These are phyloP conservation scores for Ceyx margarethae DNA, from an alignment of 2,113 vertebrate species.

Conservation along the genomic window DNA sequence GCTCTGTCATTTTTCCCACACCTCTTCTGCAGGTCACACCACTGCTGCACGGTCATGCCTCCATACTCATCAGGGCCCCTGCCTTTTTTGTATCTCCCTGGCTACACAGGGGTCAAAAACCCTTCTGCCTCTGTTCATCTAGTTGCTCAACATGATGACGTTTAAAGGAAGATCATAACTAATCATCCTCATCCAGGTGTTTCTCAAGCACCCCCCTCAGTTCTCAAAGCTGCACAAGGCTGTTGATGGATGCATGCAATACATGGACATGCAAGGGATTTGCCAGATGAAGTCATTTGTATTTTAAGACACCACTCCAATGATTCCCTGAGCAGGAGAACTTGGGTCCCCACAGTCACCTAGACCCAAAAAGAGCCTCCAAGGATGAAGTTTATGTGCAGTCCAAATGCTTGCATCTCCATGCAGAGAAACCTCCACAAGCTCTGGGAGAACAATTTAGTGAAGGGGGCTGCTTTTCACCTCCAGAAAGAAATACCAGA, in stretches of 20 bases:
- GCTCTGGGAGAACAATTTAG: background rate
- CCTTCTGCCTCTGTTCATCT: background rate
- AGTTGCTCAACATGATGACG: background rate
- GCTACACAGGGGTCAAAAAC: fast-evolving
- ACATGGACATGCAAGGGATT: background rate
- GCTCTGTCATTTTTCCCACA: fast-evolving
- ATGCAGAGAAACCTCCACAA: background rate
- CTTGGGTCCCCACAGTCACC: fast-evolving
- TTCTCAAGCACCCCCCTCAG: background rate
- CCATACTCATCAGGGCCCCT: background rate
- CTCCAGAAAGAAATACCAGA: background rate
- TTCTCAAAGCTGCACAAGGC: background rate
- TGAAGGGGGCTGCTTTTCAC: background rate
- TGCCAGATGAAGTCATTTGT: background rate
- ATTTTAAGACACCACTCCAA: background rate
- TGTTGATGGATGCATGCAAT: background rate
- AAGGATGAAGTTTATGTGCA: background rate
- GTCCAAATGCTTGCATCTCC: background rate
- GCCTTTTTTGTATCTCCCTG: background rate
- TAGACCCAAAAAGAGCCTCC: fast-evolving
- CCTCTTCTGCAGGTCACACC: background rate
- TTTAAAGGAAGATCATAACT: background rate
- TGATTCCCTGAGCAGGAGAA: background rate
- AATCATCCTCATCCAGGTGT: background rate
- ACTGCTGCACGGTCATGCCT: background rate